Base-by-base conservation (phyloP, 2,113 vertebrate genomes). In the Narcine bancroftii region DNA sequence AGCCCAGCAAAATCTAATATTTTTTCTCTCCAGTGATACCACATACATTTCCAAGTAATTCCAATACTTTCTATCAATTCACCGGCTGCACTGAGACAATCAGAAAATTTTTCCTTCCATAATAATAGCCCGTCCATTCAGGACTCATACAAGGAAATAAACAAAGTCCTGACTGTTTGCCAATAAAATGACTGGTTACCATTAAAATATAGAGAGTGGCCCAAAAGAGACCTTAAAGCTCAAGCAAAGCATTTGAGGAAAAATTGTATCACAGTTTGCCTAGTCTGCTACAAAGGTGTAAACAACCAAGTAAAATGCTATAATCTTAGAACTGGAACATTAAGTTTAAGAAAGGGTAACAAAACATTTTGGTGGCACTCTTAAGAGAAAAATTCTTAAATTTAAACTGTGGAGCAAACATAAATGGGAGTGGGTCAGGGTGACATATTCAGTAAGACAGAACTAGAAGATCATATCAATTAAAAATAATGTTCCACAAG, bases 331-430 rank as follows among this genome's bases (percentile, higher is more conserved):
- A 13, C 33, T 36, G 13, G 72, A 15, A 36, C n/a, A 36, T 75
- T 17, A 75, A 75, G 7, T 73, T 6, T 17, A 73, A 15, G 72
- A 33, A 11, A 2, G n/a, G 11, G 72, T n/a, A 75, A 10, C 36
- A 39, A 75, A 75, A n/a, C 72, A 39, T 75, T 75, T 75, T 75
- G n/a, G 65, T 73, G n/a, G 36, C 19, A 21, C 75, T 42, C 15
- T 45, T 21, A 36, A 45, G 39, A 77, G 75, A 77, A 77, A 42
- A 42, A 19, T 39, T 0, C 17, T 42, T 42, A 77, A 77, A 42
- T 77, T 77, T 42, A 77, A 77, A 77, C 75, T 77, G 75, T 77
- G 75, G 39, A 77, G 19, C 39, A 19, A 77, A 77, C 39, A 76
- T 45, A 77, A 77, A 39, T 77, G 36, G 45, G 4, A 42, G 1